phyloP scores from a whole-genome alignment of 2,113 vertebrate species.

The Pseudorhombus dupliciocellatus region DNA sequence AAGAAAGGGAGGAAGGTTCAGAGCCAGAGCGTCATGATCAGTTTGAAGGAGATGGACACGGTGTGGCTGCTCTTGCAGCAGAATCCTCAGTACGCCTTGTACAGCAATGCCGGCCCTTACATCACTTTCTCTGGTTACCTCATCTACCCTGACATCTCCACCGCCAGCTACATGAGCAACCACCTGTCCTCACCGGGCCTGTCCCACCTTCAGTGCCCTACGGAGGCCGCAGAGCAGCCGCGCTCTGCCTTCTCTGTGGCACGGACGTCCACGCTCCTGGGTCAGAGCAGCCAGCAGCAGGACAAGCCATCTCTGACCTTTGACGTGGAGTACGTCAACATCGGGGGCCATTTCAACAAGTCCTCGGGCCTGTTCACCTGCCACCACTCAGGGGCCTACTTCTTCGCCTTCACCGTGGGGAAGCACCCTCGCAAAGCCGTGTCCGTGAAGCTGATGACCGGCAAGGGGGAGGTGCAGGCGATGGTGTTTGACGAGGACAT shows the following conservation, averaged over 20 bases:
- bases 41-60: slow-evolving; percentile 77
- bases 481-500: slow-evolving; percentile 85
- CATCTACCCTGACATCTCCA: slow-evolving; percentile 73
- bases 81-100: slow-evolving; percentile 78
- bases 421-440: slow-evolving; percentile 81
- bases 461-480: slow-evolving; percentile 79
- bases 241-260: slow-evolving; percentile 84
- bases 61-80: slow-evolving; percentile 80
- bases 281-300: slow-evolving; percentile 59
- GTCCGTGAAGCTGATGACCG: slow-evolving; percentile 84
- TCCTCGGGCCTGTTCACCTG: slow-evolving; percentile 81
- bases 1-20: slow-evolving; percentile 81
- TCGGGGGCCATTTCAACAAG: slow-evolving; percentile 82
- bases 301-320: slow-evolving; percentile 77
- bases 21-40: slow-evolving; percentile 83
- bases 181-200: slow-evolving; percentile 62
- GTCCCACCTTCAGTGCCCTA: slow-evolving; percentile 62
- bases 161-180: slow-evolving; percentile 67
- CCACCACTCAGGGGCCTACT: slow-evolving; percentile 77
- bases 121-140: slow-evolving; percentile 84
- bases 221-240: slow-evolving; percentile 49
- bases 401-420: slow-evolving; percentile 84
- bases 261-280: slow-evolving; percentile 75
- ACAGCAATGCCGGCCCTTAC: slow-evolving; percentile 82
- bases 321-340: slow-evolving; percentile 84